phyloP scores from a whole-genome alignment of 2,797 vertebrate genomes.

The Lophotriccus pileatus region DNA sequence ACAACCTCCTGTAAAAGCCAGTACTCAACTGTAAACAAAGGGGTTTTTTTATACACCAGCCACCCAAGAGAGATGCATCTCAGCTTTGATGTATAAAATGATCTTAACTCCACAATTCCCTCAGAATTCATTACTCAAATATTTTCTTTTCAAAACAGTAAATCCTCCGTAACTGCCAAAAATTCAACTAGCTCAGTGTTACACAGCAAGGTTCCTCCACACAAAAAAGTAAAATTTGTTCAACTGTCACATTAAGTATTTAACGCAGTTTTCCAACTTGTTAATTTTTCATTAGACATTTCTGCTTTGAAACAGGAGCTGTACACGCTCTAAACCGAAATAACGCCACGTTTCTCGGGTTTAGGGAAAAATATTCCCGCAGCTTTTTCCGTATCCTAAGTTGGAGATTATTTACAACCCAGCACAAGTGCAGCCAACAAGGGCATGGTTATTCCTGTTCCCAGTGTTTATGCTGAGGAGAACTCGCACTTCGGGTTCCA shows the following conservation, averaged over 20 bases:
- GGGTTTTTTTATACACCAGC: neutral
- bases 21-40: neutral
- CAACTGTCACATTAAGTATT: neutral
- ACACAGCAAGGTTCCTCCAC: neutral
- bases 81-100: neutral
- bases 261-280: neutral
- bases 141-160: neutral
- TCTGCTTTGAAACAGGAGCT: neutral
- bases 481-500: conserved; percentile 44
- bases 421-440: neutral
- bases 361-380: neutral
- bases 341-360: neutral
- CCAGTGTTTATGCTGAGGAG: neutral
- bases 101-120: neutral
- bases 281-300: neutral
- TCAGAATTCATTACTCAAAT: neutral
- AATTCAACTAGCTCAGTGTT: neutral
- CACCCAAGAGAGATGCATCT: neutral
- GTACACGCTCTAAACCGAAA: neutral
- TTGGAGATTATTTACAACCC: neutral
- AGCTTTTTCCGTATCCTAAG: neutral
- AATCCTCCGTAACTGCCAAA: neutral
- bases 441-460: neutral
- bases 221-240: neutral
- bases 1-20: neutral